Conservation (phyloP, 2,888 invertebrate species). For the Galeruca laticollis region DNA sequence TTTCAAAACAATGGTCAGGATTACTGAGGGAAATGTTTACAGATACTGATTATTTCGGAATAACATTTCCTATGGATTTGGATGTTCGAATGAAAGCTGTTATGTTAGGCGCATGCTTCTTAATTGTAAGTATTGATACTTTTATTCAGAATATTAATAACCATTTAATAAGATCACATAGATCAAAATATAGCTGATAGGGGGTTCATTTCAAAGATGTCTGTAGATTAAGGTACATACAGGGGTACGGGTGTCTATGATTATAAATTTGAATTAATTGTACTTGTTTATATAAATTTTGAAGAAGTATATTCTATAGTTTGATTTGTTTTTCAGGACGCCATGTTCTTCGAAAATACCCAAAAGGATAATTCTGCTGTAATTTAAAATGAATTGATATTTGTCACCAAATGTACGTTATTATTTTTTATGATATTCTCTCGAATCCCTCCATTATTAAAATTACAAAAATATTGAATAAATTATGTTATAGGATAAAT, state of each 20-base stretch:
- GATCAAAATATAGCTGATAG: too few relatives aligned
- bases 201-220: too few relatives aligned
- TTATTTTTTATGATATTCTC: not conserved
- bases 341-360: conserved; percentile 56
- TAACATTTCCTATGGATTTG: conserved; percentile 91
- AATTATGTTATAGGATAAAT: not conserved
- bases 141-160: too few relatives aligned
- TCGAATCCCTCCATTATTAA: conserved; percentile 8
- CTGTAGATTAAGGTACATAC: too few relatives aligned
- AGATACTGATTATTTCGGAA: conserved; percentile 89
- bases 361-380: conserved; percentile 24
- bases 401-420: not conserved
- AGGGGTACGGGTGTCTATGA: too few relatives aligned
- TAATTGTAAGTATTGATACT: conserved; percentile 77
- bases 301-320: not conserved
- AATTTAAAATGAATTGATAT: conserved; percentile 13
- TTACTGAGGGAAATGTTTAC: conserved; percentile 85
- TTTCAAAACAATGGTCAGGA: conserved; percentile 92
- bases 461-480: not conserved
- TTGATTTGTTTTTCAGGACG: conserved; percentile 49
- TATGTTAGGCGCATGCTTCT: conserved; percentile 82
- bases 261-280: too few relatives aligned
- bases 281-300: too few relatives aligned
- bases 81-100: conserved; percentile 88
- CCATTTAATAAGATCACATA: too few relatives aligned